phyloP scores from a whole-genome alignment of 2,888 invertebrate genomes.

The Willowsia nigromaculata region DNA sequence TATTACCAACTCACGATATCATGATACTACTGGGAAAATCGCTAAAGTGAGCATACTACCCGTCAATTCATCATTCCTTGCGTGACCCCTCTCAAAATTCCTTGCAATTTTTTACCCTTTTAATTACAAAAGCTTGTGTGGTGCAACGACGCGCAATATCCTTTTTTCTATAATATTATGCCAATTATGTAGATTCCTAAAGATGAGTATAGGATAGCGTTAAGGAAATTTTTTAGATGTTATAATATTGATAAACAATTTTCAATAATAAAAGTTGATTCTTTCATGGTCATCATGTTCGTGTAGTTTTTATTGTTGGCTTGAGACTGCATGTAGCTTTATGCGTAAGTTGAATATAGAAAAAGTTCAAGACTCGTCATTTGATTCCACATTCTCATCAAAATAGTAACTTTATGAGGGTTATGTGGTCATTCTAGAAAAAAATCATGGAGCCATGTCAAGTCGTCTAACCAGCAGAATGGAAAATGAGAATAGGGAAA shows the following conservation, averaged over 20 bases:
- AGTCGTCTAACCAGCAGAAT: neutral
- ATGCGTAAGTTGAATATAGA: neutral
- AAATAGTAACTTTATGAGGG: conserved; percentile 34
- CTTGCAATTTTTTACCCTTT: neutral
- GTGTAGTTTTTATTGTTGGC: neutral
- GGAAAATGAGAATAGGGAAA: neutral
- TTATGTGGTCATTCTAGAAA: conserved; percentile 40
- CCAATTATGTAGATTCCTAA: neutral
- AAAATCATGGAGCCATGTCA: conserved; percentile 26
- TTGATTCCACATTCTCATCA: conserved; percentile 45
- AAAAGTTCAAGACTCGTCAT: conserved; percentile 11
- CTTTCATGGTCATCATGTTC: conserved; percentile 57
- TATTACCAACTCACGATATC: neutral
- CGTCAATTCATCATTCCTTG: neutral
- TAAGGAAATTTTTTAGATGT: neutral
- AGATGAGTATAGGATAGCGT: no score
- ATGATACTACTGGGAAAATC: neutral
- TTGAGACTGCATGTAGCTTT: neutral
- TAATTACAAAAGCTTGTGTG: conserved; percentile 21
- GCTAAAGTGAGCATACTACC: neutral
- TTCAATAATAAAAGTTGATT: neutral
- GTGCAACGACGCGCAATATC: neutral
- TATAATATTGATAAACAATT: conserved; percentile 16
- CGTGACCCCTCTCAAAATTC: neutral
- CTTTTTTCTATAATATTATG: neutral